Conservation (phyloP, 2,113 vertebrate genomes). For the Hemiprocne comata region DNA sequence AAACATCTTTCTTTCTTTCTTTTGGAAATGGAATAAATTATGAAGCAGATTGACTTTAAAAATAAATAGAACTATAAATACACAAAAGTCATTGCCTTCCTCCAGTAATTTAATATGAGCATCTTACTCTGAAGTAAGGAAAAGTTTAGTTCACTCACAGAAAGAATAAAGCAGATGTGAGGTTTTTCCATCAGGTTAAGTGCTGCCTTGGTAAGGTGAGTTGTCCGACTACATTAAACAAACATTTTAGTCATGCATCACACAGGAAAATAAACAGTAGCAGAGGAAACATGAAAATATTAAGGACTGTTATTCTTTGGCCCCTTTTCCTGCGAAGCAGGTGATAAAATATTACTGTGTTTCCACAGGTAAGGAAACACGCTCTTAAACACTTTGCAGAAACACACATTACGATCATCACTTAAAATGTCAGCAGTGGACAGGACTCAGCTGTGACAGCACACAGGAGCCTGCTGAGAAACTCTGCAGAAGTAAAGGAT, state of each 20-base stretch:
- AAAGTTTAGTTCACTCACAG: slow-evolving; percentile 61
- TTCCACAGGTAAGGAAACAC: slow-evolving; percentile 73
- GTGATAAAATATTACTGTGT: slow-evolving; percentile 75
- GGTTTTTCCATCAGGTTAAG: slow-evolving; percentile 60
- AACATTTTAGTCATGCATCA: slow-evolving; percentile 71
- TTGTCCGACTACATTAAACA: slow-evolving; percentile 65
- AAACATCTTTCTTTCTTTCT: slow-evolving; percentile 44
- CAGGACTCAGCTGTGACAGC: slow-evolving; percentile 2
- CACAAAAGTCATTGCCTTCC: slow-evolving; percentile 51
- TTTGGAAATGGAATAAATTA: slow-evolving; percentile 57
- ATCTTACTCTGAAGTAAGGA: slow-evolving; percentile 54
- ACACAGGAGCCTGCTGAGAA: background rate
- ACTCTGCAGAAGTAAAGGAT: background rate
- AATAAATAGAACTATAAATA: slow-evolving; percentile 68
- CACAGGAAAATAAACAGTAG: slow-evolving; percentile 77
- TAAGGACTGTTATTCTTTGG: slow-evolving; percentile 69
- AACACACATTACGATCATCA: slow-evolving; percentile 68
- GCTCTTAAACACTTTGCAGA: slow-evolving; percentile 68
- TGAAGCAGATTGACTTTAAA: slow-evolving; percentile 60
- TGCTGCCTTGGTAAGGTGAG: slow-evolving; percentile 55
- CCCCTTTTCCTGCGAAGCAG: slow-evolving; percentile 63
- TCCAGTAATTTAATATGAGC: slow-evolving; percentile 54
- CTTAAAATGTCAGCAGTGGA: slow-evolving; percentile 58
- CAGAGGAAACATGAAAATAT: slow-evolving; percentile 72
- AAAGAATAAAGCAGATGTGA: slow-evolving; percentile 65